Conservation (phyloP, 1,140 invertebrate species). For the Ctenoplectra terminalis region DNA sequence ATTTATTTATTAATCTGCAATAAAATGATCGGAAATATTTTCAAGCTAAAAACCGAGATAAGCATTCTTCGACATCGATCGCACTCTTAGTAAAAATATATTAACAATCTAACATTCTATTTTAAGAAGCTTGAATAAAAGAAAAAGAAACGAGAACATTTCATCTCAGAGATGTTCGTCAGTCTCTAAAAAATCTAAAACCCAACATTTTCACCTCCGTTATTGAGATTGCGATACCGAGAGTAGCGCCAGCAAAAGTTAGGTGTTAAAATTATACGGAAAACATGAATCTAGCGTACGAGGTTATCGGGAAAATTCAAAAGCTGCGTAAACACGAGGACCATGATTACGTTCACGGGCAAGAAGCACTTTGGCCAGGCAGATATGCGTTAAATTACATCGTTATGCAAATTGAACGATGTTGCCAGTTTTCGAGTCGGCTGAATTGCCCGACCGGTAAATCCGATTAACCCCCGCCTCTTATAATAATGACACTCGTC, state of each 20-base stretch:
- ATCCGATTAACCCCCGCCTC: slow-evolving; percentile 48
- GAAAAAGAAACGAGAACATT: background rate
- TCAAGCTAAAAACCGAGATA: too few relatives aligned
- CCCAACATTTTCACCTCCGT: background rate
- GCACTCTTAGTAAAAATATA: too few relatives aligned
- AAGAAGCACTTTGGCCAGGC: slow-evolving; percentile 26
- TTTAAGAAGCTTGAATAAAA: too few relatives aligned
- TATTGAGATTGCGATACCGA: background rate
- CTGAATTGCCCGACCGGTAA: slow-evolving; percentile 37
- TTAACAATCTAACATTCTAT: too few relatives aligned
- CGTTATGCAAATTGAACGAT: slow-evolving; percentile 61
- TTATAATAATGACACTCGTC: slow-evolving; percentile 35
- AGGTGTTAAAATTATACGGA: slow-evolving; percentile 9
- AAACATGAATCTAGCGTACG: background rate
- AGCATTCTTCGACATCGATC: too few relatives aligned
- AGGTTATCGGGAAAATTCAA: slow-evolving; percentile 28
- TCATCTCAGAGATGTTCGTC: background rate
- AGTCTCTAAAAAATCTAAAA: background rate
- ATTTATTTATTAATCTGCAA: too few relatives aligned
- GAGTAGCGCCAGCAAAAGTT: background rate
- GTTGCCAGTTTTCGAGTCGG: slow-evolving; percentile 42
- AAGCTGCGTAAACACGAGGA: slow-evolving; percentile 19
- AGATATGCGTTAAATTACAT: slow-evolving; percentile 53
- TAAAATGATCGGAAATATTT: too few relatives aligned
- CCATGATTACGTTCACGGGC: background rate